Evolutionary conservation across 2,113 vertebrate genomes (phyloP), one percentile per base, ranked within the genome.

Genomic region (Octodon degus): DNA sequence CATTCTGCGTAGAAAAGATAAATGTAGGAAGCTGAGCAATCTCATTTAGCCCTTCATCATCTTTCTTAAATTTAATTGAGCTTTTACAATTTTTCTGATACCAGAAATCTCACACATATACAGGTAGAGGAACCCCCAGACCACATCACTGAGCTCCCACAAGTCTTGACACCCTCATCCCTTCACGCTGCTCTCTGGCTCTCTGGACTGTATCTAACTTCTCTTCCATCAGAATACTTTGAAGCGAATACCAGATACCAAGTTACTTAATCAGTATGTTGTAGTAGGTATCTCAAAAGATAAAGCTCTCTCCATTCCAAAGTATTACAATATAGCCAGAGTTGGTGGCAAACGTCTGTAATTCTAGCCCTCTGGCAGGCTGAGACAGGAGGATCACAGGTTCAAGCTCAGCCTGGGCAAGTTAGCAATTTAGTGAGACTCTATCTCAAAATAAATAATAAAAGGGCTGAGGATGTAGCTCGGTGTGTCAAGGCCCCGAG

Each of bases 1-100:
- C 98, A 96, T 97, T 99, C 99, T 99, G 98, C 95, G 97, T 84
- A 87, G 96, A 82, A 94, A 97, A 96, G 96, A 97, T 24, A 91
- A 90, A 47, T 60, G n/a, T 19, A 82, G n/a, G 88, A 93, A 62
- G 82, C 6, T 94, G 58, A 93, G 50, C 5, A 34, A 81, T 84
- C n/a, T 92, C 30, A 43, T 25, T 72, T 60, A 93, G 83, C 47
- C 19, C 55, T 74, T 87, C 6, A 6, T 20, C 58, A 86, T 0
- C 72, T 83, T 96, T 91, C 55, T 63, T 7, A 81, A 53, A 55
- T n/a, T 82, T 47, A 55, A 4, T 24, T 63, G 20, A 34, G 20
- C 16, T 93, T 95, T 34, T 50, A 16, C 27, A 80, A 50, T 37
- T 88, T 91, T 77, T 65, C 25, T 63, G 27, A 76, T 25, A 70